A percentile compares a stretch with the other conserved stretches of the same genome.
These are phyloP conservation scores for Neoascia interrupta DNA, from an alignment of 2,888 invertebrate genomes.

Conservation along the genomic window DNA sequence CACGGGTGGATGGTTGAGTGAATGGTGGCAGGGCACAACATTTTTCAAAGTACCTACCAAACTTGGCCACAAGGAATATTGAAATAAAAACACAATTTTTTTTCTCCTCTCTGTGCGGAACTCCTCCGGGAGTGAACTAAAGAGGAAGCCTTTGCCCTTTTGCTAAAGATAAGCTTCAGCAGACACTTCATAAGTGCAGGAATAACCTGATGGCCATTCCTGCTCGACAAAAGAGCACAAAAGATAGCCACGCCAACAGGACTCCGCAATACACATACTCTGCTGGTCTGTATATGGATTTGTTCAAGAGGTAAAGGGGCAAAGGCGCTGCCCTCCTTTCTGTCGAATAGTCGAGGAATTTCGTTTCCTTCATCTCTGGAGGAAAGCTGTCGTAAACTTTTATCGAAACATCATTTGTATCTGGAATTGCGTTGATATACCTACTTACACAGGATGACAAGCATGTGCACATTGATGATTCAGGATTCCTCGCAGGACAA, in stretches of 20 bases:
- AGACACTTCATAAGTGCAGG: slow-evolving; percentile 46
- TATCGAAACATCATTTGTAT: slow-evolving; percentile 55
- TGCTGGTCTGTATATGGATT: not conserved
- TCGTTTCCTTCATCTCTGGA: slow-evolving; percentile 26
- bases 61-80: slow-evolving; percentile 54
- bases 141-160: slow-evolving; percentile 32
- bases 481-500: slow-evolving; percentile 1
- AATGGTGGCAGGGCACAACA: slow-evolving; percentile 44
- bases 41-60: slow-evolving; percentile 53
- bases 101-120: slow-evolving; percentile 6
- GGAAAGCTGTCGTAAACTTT: slow-evolving; percentile 47
- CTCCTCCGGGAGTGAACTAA: slow-evolving; percentile 33
- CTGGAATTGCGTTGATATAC: slow-evolving; percentile 16
- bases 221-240: not conserved
- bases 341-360: slow-evolving; percentile 35
- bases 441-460: slow-evolving; percentile 27
- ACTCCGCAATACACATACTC: no score
- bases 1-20: slow-evolving; percentile 53
- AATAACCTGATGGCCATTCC: slow-evolving; percentile 14
- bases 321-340: slow-evolving; percentile 15
- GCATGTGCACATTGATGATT: slow-evolving; percentile 29
- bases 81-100: slow-evolving; percentile 40
- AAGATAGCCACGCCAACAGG: not conserved
- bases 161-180: slow-evolving; percentile 25
- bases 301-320: not conserved